Base-by-base conservation (phyloP, 2,113 vertebrate species). In the Pterophyllum scalare region DNA sequence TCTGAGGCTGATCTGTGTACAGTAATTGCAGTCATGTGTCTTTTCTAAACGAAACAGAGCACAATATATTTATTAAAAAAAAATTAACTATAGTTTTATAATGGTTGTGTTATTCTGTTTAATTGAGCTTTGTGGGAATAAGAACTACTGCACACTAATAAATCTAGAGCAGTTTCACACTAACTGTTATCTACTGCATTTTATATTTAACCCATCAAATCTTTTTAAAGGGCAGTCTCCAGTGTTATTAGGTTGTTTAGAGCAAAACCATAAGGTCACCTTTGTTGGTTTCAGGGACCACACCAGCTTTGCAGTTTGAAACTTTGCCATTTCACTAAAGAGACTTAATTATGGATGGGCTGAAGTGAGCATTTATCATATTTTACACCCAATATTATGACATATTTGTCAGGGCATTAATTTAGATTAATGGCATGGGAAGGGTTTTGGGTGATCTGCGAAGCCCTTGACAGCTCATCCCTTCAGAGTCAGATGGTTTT, bases 381-480 rank as follows among this genome's bases (percentile, higher is more conserved):
- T 94, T 95, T 95, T 85, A 89, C 81, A 85, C 93, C 85, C 90
- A 88, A 88, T 95, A 95, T 96, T 96, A 95, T 96, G 95, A 95
- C 95, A 95, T 92, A 94, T 94, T 95, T 95, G 94, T 95, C 95
- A 94, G 90, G 86, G 91, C 81, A 87, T 93, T 96, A 94, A 96
- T 96, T 95, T 95, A 95, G 95, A 96, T 96, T 95, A 96, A 96
- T 96, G 94, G 86, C 84, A 89, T 75, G 70, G 80, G 80, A 60
- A 78, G 80, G 64, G 85, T 92, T 92, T 87, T 80, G 86, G 89
- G 87, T 89, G 87, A 94, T 94, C 87, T 87, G 89, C 82, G 82
- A 87, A 91, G 88, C 89, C 75, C 87, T 84, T 94, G 92, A 94
- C 91, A 90, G 95, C 89, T 91, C 85, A 87, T 94, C 91, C 87